phyloP scores from a whole-genome alignment of 2,888 invertebrate genomes.

The Prosapia bicincta region DNA sequence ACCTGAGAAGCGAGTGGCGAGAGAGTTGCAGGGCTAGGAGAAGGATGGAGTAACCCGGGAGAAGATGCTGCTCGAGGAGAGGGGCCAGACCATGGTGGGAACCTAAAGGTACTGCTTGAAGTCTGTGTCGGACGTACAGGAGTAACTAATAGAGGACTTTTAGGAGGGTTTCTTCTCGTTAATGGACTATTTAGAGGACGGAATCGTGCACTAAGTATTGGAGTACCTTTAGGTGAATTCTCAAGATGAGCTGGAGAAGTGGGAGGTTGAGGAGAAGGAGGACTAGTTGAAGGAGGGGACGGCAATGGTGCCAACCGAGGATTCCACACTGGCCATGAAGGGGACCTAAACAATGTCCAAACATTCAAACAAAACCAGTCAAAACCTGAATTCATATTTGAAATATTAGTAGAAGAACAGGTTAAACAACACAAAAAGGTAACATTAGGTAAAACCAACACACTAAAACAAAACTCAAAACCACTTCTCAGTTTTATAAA shows the following conservation, averaged over 20 bases:
- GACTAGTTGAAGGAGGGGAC: constrained; percentile 34
- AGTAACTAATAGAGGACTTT: constrained; percentile 13
- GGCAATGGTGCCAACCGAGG: constrained; percentile 48
- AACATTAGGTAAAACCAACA: constrained; percentile 7
- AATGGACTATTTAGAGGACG: constrained; percentile 18
- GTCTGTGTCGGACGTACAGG: constrained; percentile 17
- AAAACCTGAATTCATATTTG: neutral
- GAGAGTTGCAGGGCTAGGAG: constrained; percentile 43
- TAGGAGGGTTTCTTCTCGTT: constrained; percentile 9
- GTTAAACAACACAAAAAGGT: constrained; percentile 5
- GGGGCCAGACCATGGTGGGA: constrained; percentile 42
- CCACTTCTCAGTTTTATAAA: neutral
- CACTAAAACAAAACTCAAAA: constrained; percentile 8
- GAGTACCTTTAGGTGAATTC: constrained; percentile 23
- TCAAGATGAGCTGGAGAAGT: constrained; percentile 29
- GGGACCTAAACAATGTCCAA: constrained; percentile 48
- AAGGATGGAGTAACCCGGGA: constrained; percentile 48
- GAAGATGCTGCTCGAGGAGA: constrained; percentile 49
- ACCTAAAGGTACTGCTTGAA: constrained; percentile 35
- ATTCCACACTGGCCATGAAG: constrained; percentile 58
- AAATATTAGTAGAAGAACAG: neutral
- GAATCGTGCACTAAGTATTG: constrained; percentile 14
- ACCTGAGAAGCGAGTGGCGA: constrained; percentile 45
- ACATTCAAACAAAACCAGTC: constrained; percentile 13
- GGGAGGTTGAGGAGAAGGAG: constrained; percentile 29